A percentile compares a stretch with the other conserved stretches of the same genome.
These are phyloP conservation scores for Rousettus madagascariensis DNA, from an alignment of 2,797 vertebrate species.

Conservation along the genomic window DNA sequence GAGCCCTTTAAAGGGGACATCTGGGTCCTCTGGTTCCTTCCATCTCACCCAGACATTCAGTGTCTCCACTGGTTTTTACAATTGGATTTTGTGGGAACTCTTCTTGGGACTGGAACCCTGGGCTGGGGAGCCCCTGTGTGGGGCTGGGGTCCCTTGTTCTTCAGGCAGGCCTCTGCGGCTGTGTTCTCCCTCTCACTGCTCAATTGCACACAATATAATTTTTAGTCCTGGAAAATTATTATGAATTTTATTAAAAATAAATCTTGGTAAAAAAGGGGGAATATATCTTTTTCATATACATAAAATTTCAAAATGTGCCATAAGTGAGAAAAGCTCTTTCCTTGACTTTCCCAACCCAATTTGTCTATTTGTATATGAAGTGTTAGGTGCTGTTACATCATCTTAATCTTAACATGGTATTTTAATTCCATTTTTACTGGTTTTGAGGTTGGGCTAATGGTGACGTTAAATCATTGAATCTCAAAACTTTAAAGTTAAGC, in stretches of 20 bases:
- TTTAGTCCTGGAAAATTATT: neutral
- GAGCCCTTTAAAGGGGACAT: too few species aligned
- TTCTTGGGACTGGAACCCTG: too few species aligned
- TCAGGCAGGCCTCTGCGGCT: too few species aligned
- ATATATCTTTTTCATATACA: neutral
- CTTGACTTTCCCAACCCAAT: neutral
- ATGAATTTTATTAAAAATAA: neutral
- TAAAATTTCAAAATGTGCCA: neutral
- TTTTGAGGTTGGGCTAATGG: neutral
- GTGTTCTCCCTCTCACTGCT: too few species aligned
- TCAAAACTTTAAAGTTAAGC: neutral
- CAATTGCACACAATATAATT: too few species aligned
- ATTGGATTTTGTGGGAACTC: too few species aligned
- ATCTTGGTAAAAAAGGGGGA: neutral
- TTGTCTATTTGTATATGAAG: neutral
- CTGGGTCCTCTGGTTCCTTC: too few species aligned
- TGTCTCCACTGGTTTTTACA: too few species aligned
- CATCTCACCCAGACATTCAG: too few species aligned
- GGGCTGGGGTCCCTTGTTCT: too few species aligned
- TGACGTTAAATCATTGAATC: neutral
- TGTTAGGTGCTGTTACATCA: neutral
- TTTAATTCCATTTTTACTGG: neutral
- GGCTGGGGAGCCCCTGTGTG: too few species aligned
- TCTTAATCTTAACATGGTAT: neutral
- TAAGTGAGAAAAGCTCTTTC: neutral